Evolutionary conservation across 2,888 invertebrate species (phyloP), one percentile per base, ranked within the genome.

Genomic region (Andrena flavipes): DNA sequence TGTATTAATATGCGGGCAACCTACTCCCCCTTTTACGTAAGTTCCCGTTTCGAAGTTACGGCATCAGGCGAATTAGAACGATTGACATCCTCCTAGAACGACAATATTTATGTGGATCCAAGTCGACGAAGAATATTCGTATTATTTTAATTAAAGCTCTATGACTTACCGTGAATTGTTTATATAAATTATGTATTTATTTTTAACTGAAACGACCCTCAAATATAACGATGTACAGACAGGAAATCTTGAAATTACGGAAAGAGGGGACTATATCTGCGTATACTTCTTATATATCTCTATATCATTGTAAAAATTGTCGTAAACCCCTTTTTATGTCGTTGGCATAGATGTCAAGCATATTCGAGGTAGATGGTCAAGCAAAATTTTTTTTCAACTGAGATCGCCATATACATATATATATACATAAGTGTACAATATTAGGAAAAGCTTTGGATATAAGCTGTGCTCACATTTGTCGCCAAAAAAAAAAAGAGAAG

Each of bases 241-340:
- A 56, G 10, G 60, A 49, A 56, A 75, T 80, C 35, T 56, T 67
- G 59, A 68, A 76, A 76, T 67, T 80, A 77, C 63, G 54, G 64
- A 26, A 69, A 33, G 70, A 59, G 51, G 62, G 70, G 35, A 69
- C 59, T 68, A 42, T 67, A 77, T 62, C 26, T 67, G 62, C 69
- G 60, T 67, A 76, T 80, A 69, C n/a, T 73, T 76, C 64, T 35
- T 68, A 67, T 30, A 64, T 59, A 76, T 64, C 51, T 71, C 5
- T 30, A 77, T 51, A 62, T 80, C 68, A 86, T 81, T 86, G 76
- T 85, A 86, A 78, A 86, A 80, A 86, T 80, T 49, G 74, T 84
- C 76, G 80, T 79, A 80, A 68, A 82, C 20, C 76, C 67, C 84
- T 83, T 85, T 87, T 86, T 86, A 85, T 83, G 82, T 86, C 72